Evolutionary conservation across 2,113 vertebrate species (phyloP).

Genomic region (Hiodon tergisus): DNA sequence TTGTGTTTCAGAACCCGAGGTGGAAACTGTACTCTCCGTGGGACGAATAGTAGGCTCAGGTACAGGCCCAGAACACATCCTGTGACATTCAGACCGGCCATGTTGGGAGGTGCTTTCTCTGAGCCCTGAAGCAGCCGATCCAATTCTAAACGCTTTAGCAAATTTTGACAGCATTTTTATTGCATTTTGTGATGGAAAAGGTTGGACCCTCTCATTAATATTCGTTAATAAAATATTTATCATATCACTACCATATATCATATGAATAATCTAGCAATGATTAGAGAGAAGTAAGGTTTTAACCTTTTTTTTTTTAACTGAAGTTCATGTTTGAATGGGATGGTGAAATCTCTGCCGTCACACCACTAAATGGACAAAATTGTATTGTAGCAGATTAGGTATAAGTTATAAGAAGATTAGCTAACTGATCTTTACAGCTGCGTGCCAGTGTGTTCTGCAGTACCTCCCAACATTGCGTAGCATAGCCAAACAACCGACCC

Average conservation of each 20-base stretch:
- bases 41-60: slow-evolving; percentile 91
- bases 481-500: slow-evolving; percentile 3
- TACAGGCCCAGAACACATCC: slow-evolving; percentile 62
- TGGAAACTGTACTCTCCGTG: slow-evolving; percentile 79
- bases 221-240: too few relatives aligned
- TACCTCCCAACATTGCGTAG: slow-evolving; percentile 35
- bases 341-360: not conserved
- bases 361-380: not conserved
- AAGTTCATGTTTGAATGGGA: not conserved
- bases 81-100: slow-evolving; percentile 42
- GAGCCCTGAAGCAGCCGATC: not conserved
- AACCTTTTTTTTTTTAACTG: not conserved
- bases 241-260: not conserved
- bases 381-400: not conserved
- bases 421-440: not conserved
- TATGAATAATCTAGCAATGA: not conserved
- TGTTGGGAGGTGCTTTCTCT: slow-evolving; percentile 50
- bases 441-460: not conserved
- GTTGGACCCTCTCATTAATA: too few relatives aligned
- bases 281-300: not conserved
- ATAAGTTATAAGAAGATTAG: not conserved
- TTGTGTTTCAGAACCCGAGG: slow-evolving; percentile 93
- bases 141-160: too few relatives aligned
- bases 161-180: too few relatives aligned
- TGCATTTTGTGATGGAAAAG: too few relatives aligned